Conservation (phyloP, 2,113 vertebrate species). For the Melanocharis versteri region DNA sequence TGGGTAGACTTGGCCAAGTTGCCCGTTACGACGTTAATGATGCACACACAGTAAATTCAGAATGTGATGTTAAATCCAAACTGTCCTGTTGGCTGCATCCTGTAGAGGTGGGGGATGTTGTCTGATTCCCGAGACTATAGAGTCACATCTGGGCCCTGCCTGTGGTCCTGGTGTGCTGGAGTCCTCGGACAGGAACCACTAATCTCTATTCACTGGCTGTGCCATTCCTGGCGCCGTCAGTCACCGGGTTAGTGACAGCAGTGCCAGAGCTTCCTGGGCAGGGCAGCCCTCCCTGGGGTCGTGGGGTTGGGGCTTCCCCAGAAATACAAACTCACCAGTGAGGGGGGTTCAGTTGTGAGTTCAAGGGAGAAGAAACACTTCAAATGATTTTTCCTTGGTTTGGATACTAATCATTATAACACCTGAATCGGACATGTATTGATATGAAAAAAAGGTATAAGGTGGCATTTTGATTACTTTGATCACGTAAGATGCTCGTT, state of each 20-base stretch:
- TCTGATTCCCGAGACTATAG: conserved; percentile 53
- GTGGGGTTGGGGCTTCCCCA: rapidly evolving
- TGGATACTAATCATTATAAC: neutral
- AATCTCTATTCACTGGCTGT: conserved; percentile 64
- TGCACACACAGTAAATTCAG: neutral
- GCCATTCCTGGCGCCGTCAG: neutral
- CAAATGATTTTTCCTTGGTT: neutral
- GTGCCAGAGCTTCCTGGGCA: rapidly evolving
- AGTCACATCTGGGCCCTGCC: conserved; percentile 56
- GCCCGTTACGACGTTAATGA: neutral
- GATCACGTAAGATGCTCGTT: neutral
- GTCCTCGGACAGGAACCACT: conserved; percentile 67
- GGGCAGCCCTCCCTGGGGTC: neutral
- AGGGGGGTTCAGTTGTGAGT: neutral
- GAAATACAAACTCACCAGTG: rapidly evolving
- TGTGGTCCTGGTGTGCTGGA: conserved; percentile 67
- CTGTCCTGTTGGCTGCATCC: rapidly evolving
- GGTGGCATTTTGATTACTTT: neutral
- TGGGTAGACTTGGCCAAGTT: neutral
- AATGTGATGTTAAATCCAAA: rapidly evolving
- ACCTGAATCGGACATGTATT: rapidly evolving
- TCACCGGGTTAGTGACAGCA: conserved; percentile 68
- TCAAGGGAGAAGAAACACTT: neutral
- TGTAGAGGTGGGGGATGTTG: rapidly evolving
- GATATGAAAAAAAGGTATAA: no score